phyloP scores from a whole-genome alignment of 2,888 invertebrate species.

The Epinotia ramella region DNA sequence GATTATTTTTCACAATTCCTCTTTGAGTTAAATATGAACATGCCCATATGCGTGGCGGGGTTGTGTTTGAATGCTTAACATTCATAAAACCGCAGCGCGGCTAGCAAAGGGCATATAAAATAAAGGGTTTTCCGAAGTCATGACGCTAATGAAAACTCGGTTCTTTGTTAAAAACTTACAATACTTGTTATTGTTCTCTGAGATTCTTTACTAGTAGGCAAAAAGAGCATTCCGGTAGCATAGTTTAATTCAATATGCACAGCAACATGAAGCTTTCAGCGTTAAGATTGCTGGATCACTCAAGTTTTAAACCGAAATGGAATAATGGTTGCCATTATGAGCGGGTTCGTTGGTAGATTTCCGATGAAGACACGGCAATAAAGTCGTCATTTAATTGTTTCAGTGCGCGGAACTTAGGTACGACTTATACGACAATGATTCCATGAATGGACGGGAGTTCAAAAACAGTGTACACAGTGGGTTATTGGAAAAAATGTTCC shows the following conservation, averaged over 20 bases:
- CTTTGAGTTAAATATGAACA: slow-evolving; percentile 19
- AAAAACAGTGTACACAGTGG: slow-evolving; percentile 69
- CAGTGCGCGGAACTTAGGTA: slow-evolving; percentile 49
- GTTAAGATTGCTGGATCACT: slow-evolving; percentile 20
- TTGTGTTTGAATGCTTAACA: background rate
- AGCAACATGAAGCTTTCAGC: slow-evolving; percentile 2
- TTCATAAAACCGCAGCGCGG: slow-evolving; percentile 18
- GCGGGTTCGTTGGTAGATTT: slow-evolving; percentile 42
- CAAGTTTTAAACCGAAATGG: slow-evolving; percentile 18
- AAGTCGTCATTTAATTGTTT: slow-evolving; percentile 52
- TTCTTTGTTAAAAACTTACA: background rate
- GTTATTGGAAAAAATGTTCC: slow-evolving; percentile 67
- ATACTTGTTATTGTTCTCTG: background rate
- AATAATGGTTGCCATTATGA: slow-evolving; percentile 24
- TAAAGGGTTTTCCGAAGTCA: slow-evolving; percentile 19
- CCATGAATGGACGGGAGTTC: slow-evolving; percentile 64
- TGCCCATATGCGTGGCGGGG: background rate
- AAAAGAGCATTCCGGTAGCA: background rate
- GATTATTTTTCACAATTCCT: slow-evolving; percentile 21
- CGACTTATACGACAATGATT: slow-evolving; percentile 54
- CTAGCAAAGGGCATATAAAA: slow-evolving; percentile 19
- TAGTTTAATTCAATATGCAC: slow-evolving; percentile 1
- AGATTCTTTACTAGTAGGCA: background rate
- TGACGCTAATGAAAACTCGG: slow-evolving; percentile 13
- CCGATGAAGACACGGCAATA: slow-evolving; percentile 47